Evolutionary conservation across 1,140 invertebrate species (phyloP).

Genomic region (Hermatobates lingyangjiaoensis): DNA sequence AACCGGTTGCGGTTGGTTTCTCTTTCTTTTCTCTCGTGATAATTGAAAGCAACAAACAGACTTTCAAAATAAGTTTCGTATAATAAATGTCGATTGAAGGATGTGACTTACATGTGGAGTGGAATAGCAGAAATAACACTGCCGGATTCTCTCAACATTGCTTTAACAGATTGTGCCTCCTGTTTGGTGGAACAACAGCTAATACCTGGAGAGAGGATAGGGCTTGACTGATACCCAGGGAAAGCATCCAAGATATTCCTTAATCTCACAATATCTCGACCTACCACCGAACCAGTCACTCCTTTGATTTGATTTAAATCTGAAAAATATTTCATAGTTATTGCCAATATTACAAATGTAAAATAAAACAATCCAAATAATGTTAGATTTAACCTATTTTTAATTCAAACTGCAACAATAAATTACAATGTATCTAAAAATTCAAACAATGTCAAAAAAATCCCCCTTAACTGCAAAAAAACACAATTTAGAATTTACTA

Average conservation of each 20-base stretch:
- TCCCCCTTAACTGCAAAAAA: too few species aligned
- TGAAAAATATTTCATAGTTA: background rate
- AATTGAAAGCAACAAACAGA: too few species aligned
- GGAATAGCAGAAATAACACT: slow-evolving; percentile 34
- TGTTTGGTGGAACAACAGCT: slow-evolving; percentile 21
- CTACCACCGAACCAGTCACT: slow-evolving; percentile 21
- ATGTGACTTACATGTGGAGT: slow-evolving; percentile 37
- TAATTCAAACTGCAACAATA: background rate
- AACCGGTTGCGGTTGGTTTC: too few species aligned
- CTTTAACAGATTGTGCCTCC: slow-evolving; percentile 31
- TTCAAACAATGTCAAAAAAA: too few species aligned
- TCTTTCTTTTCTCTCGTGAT: too few species aligned
- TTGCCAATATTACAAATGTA: background rate
- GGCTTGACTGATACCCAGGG: slow-evolving; percentile 23
- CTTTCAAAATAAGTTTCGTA: too few species aligned
- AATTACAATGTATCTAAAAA: too few species aligned
- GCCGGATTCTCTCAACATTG: slow-evolving; percentile 31
- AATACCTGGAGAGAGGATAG: slow-evolving; percentile 26
- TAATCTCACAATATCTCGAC: slow-evolving; percentile 31
- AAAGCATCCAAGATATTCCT: slow-evolving; percentile 35
- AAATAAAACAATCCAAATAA: too few species aligned
- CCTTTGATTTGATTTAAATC: background rate
- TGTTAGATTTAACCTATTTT: too few species aligned
- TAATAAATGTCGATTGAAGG: background rate
- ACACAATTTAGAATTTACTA: too few species aligned